A percentile compares a stretch with the other conserved stretches of the same genome.
These are phyloP conservation scores for Emydocephalus ijimae DNA, from an alignment of 2,113 vertebrate species.

Conservation along the genomic window DNA sequence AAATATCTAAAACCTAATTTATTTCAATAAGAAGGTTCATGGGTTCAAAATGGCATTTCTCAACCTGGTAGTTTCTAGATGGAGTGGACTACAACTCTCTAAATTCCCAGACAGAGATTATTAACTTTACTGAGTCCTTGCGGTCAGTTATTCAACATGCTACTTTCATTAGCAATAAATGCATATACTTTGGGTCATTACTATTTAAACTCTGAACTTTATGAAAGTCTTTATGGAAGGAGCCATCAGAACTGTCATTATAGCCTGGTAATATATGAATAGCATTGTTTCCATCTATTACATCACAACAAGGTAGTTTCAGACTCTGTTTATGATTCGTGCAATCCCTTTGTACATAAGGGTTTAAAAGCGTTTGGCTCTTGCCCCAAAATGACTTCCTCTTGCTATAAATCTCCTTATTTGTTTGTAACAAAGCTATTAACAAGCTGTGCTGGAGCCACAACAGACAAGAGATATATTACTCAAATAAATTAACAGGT, in stretches of 20 bases:
- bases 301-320: not conserved
- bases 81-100: not conserved
- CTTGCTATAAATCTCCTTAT: not conserved
- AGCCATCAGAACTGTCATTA: not conserved
- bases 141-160: not conserved
- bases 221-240: not conserved
- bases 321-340: not conserved
- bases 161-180: not conserved
- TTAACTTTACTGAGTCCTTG: not conserved
- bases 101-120: not conserved
- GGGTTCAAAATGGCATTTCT: not conserved
- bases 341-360: not conserved
- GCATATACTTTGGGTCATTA: not conserved
- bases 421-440: constrained; percentile 12
- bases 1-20: not conserved
- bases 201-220: not conserved
- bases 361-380: not conserved
- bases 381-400: not conserved
- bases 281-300: not conserved
- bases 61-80: not conserved
- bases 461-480: constrained; percentile 21
- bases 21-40: not conserved
- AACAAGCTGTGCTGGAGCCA: constrained; percentile 3
- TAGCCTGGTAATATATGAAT: not conserved
- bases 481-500: constrained; percentile 21